Evolutionary conservation across 2,797 vertebrate genomes (phyloP), one percentile per base, ranked within the genome.

Genomic region (Scolopax rusticola): DNA sequence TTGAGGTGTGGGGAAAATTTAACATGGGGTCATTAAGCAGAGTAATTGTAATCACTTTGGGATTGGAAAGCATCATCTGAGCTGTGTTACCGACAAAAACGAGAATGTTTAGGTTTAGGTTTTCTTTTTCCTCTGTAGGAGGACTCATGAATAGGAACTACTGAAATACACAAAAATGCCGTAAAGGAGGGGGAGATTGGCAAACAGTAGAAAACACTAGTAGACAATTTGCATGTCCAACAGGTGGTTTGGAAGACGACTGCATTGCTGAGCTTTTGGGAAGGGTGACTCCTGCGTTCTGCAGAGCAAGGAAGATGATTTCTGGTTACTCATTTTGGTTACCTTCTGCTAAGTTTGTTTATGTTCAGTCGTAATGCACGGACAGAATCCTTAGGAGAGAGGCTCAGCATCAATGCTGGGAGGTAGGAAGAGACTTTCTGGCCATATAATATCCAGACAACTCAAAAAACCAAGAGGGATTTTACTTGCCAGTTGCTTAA

Each of bases 281-380:
- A 77, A 36, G 12, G 76, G 28, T 0, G 2, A 60, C 32, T 70
- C 15, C 56, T 89, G 43, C 2, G 0, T 79, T 70, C 57, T 76
- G 9, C 11, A 4, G 19, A 21, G 27, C 0, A 3, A 9, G 15
- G 18, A 56, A 45, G 56, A 25, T 43, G 8, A 41, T 41, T 41
- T 40, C 38, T 40, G 38, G 38, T 40, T 50, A 47, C 21, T 89
- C 8, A 13, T 32, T 64, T 80, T n/a, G 9, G 54, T 64, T 78
- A 9, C 43, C 28, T 76, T 65, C 30, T 69, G 40, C 23, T 38
- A 45, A 48, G 33, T 61, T 74, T 75, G 45, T 16, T 75, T 20
- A 1, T 3, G 3, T 28, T 79, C 54, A 38, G 12, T 23, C 3
- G 0, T 47, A 43, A 69, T 18, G 32, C 24, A 6, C 2, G 41